Base-by-base conservation (phyloP, 2,888 invertebrate species). In the Artemia sinica region DNA sequence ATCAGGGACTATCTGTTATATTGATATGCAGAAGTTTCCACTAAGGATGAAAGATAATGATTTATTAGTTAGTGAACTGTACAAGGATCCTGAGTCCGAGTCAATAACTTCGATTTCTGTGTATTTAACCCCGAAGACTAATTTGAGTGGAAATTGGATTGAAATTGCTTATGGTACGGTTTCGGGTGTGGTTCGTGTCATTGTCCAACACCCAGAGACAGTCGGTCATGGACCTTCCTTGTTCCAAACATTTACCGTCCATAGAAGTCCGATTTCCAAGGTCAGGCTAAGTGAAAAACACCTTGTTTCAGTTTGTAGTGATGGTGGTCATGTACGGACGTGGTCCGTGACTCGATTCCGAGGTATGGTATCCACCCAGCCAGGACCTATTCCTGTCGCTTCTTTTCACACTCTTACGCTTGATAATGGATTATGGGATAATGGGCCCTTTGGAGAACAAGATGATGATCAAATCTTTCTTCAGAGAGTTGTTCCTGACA, bases 1-100 rank as follows among this genome's bases (percentile, higher is more conserved):
- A 74, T 94, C 95, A 75, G 97, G 97, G 12, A 91, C 92, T 69
- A 94, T 96, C 74, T 95, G 94, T 79, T 94, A 95, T 79, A 95
- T 95, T 74, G 94, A 97, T 79, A 98, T 98, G 97, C 96, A 97
- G 79, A 98, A 98, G 79, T 97, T 98, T 79, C 96, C 96, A 0
- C 79, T 97, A 9, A 84, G 97, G 66, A 97, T 98, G 96, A 98
- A 97, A 78, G 97, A 98, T 78, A 97, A 97, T 77, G 98, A 98
- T 81, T 81, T 98, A 11, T 81, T 98, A 49, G 95, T 98, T 12
- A 97, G 97, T 3, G 95, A 97, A 78, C 80, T 97, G 49, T 73
- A 73, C 67, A 66, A 71, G 76, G 97, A 98, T 79, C 93, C 94
- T 2, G 88, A 89, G 72, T 87, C 88, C 74, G 97, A 97, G 78